Conservation (phyloP, 2,113 vertebrate species). For the Indri indri region DNA sequence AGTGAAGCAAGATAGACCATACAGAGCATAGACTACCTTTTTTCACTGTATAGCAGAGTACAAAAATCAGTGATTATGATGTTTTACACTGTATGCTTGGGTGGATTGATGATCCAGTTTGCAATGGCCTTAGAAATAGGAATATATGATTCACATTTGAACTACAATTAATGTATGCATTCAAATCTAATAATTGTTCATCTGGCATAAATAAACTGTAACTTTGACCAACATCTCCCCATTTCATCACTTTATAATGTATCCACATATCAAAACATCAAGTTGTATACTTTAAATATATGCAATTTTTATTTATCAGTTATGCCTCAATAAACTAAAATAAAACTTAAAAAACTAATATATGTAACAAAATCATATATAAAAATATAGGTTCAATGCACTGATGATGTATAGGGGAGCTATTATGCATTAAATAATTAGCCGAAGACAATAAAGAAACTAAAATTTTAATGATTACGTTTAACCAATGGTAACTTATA, state of each 20-base stretch:
- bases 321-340: not conserved
- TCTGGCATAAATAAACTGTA: not conserved
- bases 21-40: not conserved
- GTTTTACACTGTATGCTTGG: not conserved
- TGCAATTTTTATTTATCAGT: not conserved
- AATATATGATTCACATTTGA: not conserved
- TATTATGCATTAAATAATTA: not conserved
- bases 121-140: not conserved
- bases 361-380: not conserved
- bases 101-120: not conserved
- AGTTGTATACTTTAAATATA: not conserved
- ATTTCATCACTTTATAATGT: not conserved
- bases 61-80: not conserved
- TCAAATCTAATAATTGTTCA: not conserved
- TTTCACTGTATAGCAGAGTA: not conserved
- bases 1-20: not conserved
- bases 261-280: not conserved
- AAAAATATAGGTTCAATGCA: not conserved
- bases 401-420: not conserved
- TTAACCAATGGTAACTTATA: not conserved
- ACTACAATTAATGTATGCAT: not conserved
- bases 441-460: not conserved
- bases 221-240: not conserved
- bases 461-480: not conserved
- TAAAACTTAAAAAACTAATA: not conserved